Base-by-base conservation (phyloP, 1,140 invertebrate species). In the Papilio helenus region DNA sequence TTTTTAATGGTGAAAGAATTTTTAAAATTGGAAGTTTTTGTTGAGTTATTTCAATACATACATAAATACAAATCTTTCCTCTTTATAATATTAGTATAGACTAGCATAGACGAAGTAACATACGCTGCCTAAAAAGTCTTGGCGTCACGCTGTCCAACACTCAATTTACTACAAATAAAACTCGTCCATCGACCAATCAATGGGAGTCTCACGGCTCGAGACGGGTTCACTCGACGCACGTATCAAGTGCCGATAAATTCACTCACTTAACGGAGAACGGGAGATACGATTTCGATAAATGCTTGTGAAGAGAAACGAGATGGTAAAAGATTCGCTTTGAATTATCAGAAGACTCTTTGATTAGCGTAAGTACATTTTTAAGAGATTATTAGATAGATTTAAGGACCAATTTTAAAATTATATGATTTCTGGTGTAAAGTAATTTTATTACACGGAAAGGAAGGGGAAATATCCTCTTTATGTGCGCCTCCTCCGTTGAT, bases 201-300 rank as follows among this genome's bases (percentile, higher is more conserved):
- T 79, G 79, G 55, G 68, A 49, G 68, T 14, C 77, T 73, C 73
- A 81, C 76, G 79, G 80, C 81, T 86, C 79, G 81, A 82, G 73
- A 82, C 77, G 72, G 80, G 85, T 77, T 83, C 82, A 86, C 80
- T 87, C 81, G 81, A 77, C 85, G 85, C 81, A 81, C 80, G 85
- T 85, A 85, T 85, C 85, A 84, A 89, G 84, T 85, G 84, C 82
- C 84, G 79, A 90, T 89, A 90, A 90, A 90, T 88, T 88, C 79
- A 71, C 81, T 80, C 81, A 82, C 82, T 81, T 84, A 85, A 85
- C 82, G 26, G 29, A 65, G 81, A 68, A 78, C 80, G 58, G 81
- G 77, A 85, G 82, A 79, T 81, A 79, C 83, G 85, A 89, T 83
- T 87, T 85, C 80, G 83, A 81, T 80, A 78, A 87, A 83, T 81